Evolutionary conservation across 2,113 vertebrate species (phyloP).

Genomic region (Fregata magnificens): DNA sequence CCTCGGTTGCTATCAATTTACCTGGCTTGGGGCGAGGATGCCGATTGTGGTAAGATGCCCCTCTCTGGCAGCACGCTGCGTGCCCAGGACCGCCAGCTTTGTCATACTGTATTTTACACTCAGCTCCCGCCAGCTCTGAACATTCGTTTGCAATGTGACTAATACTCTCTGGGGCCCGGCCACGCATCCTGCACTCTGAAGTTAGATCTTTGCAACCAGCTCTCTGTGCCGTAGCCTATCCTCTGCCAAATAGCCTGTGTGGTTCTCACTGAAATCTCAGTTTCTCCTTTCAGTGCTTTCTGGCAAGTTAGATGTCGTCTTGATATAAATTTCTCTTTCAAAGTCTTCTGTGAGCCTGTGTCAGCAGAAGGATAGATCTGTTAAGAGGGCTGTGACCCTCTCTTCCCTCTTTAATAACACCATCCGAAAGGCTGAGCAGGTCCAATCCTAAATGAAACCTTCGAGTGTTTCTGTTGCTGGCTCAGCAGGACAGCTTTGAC

Average conservation of each 20-base stretch:
- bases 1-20: rapidly evolving
- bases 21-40: not conserved
- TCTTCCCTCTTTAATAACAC: not conserved
- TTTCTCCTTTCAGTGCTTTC: not conserved
- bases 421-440: not conserved
- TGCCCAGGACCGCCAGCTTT: not conserved
- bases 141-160: not conserved
- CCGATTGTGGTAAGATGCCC: not conserved
- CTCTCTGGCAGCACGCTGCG: not conserved
- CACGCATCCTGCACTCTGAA: slow-evolving; percentile 9
- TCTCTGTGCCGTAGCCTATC: not conserved
- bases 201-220: not conserved
- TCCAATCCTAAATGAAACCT: not conserved
- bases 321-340: not conserved
- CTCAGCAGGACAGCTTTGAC: not conserved
- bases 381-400: not conserved
- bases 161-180: slow-evolving; percentile 35
- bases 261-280: not conserved
- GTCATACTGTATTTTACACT: slow-evolving; percentile 3
- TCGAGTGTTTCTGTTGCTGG: not conserved
- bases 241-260: not conserved
- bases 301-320: not conserved
- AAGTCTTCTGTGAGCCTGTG: not conserved
- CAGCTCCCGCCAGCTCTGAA: slow-evolving; percentile 36
- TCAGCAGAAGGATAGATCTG: not conserved